These are phyloP conservation scores for Perithous albicinctus DNA, from an alignment of 2,888 invertebrate species.

Conservation along the genomic window DNA sequence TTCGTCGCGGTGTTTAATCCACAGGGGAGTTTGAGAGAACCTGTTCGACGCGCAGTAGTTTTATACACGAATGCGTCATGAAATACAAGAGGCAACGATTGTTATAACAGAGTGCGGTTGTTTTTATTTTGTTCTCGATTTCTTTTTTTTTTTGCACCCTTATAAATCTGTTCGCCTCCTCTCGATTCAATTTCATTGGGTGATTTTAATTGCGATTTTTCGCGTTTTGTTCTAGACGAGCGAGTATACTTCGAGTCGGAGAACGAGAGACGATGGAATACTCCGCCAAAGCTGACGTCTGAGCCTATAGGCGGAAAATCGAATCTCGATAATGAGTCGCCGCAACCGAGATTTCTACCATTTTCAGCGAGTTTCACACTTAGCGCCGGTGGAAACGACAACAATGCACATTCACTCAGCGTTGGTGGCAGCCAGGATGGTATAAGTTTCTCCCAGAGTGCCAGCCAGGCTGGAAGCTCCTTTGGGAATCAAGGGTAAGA, in stretches of 20 bases:
- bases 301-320: constrained; percentile 60
- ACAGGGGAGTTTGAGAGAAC: constrained; percentile 38
- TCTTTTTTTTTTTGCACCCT: background rate
- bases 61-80: constrained; percentile 13
- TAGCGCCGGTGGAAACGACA: constrained; percentile 72
- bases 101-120: constrained; percentile 50
- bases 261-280: constrained; percentile 76
- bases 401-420: constrained; percentile 79
- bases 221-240: constrained; percentile 71
- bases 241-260: constrained; percentile 70
- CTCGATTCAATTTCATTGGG: constrained; percentile 29
- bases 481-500: constrained; percentile 72
- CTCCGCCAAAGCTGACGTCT: constrained; percentile 75
- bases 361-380: constrained; percentile 80
- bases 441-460: constrained; percentile 79
- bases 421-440: constrained; percentile 77
- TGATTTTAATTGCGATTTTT: constrained; percentile 50
- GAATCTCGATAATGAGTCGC: constrained; percentile 66
- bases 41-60: constrained; percentile 24
- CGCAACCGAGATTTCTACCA: constrained; percentile 77
- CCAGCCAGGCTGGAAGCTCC: constrained; percentile 73
- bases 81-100: constrained; percentile 29
- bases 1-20: constrained; percentile 18
- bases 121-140: constrained; percentile 26
- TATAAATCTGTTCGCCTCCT: constrained; percentile 25